A percentile compares a stretch with the other conserved stretches of the same genome.
Conservation (phyloP, 1,140 invertebrate species). For the Euwallacea similis region DNA sequence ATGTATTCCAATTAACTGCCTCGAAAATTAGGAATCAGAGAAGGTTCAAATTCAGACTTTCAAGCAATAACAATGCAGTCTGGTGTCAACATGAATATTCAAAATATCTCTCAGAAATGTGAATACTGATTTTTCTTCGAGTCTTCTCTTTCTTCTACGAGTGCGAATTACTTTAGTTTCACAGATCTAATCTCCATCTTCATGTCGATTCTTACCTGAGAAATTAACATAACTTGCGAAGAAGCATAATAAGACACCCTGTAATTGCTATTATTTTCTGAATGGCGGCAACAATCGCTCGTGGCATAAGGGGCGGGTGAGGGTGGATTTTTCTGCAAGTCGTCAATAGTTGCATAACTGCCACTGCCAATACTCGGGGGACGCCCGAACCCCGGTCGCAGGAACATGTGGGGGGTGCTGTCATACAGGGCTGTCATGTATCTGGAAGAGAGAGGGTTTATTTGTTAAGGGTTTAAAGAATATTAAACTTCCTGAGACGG, state of each 20-base stretch:
- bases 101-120: too few species aligned
- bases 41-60: too few species aligned
- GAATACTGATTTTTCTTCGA: too few species aligned
- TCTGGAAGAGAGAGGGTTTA: conserved; percentile 50
- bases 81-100: too few species aligned
- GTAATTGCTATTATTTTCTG: conserved; percentile 61
- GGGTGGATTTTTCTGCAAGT: conserved; percentile 66
- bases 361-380: conserved; percentile 74
- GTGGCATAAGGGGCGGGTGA: conserved; percentile 68
- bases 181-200: too few species aligned
- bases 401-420: conserved; percentile 71
- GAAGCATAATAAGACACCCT: conserved; percentile 65
- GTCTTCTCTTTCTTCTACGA: too few species aligned
- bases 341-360: conserved; percentile 78
- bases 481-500: conserved; percentile 8
- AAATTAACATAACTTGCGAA: conserved; percentile 59
- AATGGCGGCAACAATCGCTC: conserved; percentile 56
- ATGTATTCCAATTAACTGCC: too few species aligned
- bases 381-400: conserved; percentile 64
- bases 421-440: conserved; percentile 71
- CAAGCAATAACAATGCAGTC: too few species aligned
- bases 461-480: conserved; percentile 19
- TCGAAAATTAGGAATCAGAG: too few species aligned
- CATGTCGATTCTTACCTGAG: conserved; percentile 54
- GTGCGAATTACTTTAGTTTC: too few species aligned